Evolutionary conservation across 2,888 invertebrate genomes (phyloP), one percentile per base, ranked within the genome.

Genomic region (Linnaemya tessellans): DNA sequence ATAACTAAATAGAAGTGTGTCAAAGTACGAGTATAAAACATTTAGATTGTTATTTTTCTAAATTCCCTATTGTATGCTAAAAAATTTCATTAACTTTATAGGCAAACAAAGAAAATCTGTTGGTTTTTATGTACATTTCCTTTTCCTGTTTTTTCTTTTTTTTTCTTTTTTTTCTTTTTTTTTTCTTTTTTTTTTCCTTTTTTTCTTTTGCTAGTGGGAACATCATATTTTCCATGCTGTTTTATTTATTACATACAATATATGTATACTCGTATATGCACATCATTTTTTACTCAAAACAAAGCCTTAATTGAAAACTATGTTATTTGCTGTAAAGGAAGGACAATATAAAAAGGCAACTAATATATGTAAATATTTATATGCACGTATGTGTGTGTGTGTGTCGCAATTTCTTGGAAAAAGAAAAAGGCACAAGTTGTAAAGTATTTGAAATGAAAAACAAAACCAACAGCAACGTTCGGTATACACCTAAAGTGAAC

Each of bases 51-150:
- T 84, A 15, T 81, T 74, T 70, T 73, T 56, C 18, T 60, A 82
- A 85, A 85, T 82, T 85, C 82, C 82, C 82, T 49, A 80, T 82
- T 85, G 82, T 80, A 62, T 82, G 75, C 71, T 82, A 79, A 79
- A 85, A 84, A 85, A 85, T 85, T 82, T 85, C 82, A 82, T 85
- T 82, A 85, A 85, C 71, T 82, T 73, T 80, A 82, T 82, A 75
- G 79, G 71, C 85, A 85, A 80, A 82, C 79, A 82, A 73, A 67
- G 51, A 10, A 77, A 79, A 79, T 83, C 77, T 78, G 58, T 71
- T 70, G n/a, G n/a, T 51, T 71, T 56, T 58, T 71, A 71, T 64
- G 68, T 62, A 22, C 18, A 13, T 71, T 68, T 8, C 1, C 11
- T 41, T n/a, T 46, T 64, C 7, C 22, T 41, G 8, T 18, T 54